Evolutionary conservation across 2,113 vertebrate genomes (phyloP).

Genomic region (Dolichotis patagonum): DNA sequence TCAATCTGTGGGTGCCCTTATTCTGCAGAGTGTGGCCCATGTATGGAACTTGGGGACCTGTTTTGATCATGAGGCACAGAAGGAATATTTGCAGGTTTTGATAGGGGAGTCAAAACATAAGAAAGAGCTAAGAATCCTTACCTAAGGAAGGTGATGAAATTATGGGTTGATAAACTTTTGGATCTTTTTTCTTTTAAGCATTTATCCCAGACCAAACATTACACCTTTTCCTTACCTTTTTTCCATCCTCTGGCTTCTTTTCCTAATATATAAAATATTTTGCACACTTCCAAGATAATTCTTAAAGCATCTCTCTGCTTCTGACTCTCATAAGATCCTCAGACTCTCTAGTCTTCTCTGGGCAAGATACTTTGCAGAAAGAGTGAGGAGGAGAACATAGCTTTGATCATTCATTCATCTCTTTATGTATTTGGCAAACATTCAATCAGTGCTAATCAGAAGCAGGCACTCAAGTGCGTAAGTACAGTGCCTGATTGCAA

Average conservation of each 20-base stretch:
- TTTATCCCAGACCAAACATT: background rate
- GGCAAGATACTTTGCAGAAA: constrained; percentile 31
- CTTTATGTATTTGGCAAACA: background rate
- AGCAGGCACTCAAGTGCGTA: background rate
- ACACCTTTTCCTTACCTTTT: background rate
- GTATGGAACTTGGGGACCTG: rapidly evolving
- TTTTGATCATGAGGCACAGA: background rate
- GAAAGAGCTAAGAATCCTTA: background rate
- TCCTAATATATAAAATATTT: background rate
- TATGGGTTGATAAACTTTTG: background rate
- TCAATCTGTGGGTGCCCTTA: background rate
- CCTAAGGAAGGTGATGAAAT: background rate
- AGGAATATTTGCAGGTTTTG: background rate
- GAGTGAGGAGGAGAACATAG: background rate
- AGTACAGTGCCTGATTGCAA: background rate
- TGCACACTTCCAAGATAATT: background rate
- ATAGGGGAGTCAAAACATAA: background rate
- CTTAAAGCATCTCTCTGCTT: background rate
- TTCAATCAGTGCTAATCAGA: background rate
- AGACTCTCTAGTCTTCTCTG: background rate
- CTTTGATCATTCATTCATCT: background rate
- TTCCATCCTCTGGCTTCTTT: constrained; percentile 20
- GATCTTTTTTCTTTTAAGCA: constrained; percentile 10
- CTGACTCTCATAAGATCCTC: background rate
- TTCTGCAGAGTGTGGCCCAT: background rate